Base-by-base conservation (phyloP, 2,888 invertebrate genomes). In the Allolobophora icterica region DNA sequence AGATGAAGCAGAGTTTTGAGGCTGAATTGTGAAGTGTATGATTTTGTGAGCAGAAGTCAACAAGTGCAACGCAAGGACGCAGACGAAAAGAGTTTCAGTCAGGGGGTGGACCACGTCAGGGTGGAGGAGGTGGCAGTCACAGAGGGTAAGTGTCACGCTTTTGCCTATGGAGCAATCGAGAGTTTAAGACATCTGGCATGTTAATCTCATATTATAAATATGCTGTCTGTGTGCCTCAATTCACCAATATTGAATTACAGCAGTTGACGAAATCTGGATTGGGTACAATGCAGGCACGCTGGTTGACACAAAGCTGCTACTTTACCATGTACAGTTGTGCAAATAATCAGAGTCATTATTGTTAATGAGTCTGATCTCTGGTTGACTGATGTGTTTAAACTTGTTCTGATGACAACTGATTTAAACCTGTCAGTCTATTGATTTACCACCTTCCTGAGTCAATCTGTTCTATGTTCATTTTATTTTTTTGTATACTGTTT, bases 11-110 rank as follows among this genome's bases (percentile, higher is more conserved):
- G 35, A 15, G 38, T 2, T 13, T 52, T 42, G 38, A 87, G 24
- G 8, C 19, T 87, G 87, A 84, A 4, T 84, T 34, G 17, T 87
- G 15, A 34, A 35, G 35, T 21, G 17, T 87, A 35, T 87, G 87
- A n/a, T 87, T 87, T 35, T 87, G 34, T n/a, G n/a, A 13, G 34
- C 38, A 87, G 87, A 87, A 38, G n/a, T 87, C 87, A 35, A 87
- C 87, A 0, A 35, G 21, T 87, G 87, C 34, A 35, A 87, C 87
- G 8, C 87, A 87, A 38, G 87, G 87, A 35, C 87, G 87, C 38
- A 87, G 38, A 11, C 34, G 87, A 38, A 87, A 87, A 87, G 87
- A 87, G 15, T n/a, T 34, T 71, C 35, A 38, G 24, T 21, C 34
- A 34, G 84, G 35, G 21, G 11, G 87, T 87, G 87, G 87, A 87